A percentile compares a stretch with the other conserved stretches of the same genome.
These are phyloP conservation scores for Microchirus variegatus DNA, from an alignment of 2,797 vertebrate genomes.

Conservation along the genomic window DNA sequence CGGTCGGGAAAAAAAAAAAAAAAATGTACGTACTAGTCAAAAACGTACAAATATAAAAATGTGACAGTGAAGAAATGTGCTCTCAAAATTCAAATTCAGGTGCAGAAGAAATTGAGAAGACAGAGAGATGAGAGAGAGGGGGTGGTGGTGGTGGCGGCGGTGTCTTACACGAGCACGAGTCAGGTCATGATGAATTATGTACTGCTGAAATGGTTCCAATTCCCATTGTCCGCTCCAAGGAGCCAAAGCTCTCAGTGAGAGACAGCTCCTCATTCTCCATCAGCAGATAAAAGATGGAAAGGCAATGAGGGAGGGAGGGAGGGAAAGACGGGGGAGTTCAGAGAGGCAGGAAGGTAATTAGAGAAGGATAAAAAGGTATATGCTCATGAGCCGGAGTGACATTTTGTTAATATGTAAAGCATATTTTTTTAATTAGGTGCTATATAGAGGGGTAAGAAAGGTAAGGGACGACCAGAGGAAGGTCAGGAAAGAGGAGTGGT, in stretches of 20 bases:
- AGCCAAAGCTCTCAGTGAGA: slow-evolving; percentile 32
- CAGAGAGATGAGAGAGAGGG: neutral
- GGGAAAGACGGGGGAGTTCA: slow-evolving; percentile 12
- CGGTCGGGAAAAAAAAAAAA: slow-evolving; percentile 1
- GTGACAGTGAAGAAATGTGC: slow-evolving; percentile 1
- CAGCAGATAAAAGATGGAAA: slow-evolving; percentile 29
- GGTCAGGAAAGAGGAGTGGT: neutral
- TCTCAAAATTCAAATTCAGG: slow-evolving; percentile 22
- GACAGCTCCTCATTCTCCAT: slow-evolving; percentile 29
- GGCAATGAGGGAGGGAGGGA: neutral
- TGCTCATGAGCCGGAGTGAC: slow-evolving; percentile 26
- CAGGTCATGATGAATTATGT: slow-evolving; percentile 56
- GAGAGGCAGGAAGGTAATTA: slow-evolving; percentile 32
- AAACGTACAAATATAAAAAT: neutral
- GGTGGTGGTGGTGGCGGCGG: slow-evolving; percentile 10
- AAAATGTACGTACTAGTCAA: neutral
- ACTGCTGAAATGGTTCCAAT: slow-evolving; percentile 51
- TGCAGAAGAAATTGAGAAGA: slow-evolving; percentile 10
- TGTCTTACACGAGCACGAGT: slow-evolving; percentile 41
- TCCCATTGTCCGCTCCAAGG: slow-evolving; percentile 57
- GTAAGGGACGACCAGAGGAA: neutral
- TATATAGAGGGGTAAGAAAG: neutral
- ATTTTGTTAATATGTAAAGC: slow-evolving; percentile 35
- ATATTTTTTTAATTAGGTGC: slow-evolving; percentile 29
- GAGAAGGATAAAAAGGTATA: neutral